Conservation (phyloP, 2,888 invertebrate species). For the Clitarchus hookeri region DNA sequence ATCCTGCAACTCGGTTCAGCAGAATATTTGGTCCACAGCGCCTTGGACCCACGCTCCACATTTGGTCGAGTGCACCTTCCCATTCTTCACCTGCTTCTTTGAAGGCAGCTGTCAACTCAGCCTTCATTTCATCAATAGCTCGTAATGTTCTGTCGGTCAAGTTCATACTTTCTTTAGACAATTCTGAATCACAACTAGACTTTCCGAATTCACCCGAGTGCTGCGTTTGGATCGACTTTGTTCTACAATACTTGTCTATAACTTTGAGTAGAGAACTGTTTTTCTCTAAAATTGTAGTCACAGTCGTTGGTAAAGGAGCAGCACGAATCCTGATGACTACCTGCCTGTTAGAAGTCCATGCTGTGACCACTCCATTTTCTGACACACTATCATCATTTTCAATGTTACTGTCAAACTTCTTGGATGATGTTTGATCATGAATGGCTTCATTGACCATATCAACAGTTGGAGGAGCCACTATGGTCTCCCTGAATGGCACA, state of each 20-base stretch:
- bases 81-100: conserved; percentile 61
- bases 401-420: conserved; percentile 45
- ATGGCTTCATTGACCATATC: conserved; percentile 89
- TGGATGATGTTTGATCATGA: conserved; percentile 62
- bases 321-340: conserved; percentile 74
- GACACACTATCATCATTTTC: conserved; percentile 54
- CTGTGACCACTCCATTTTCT: conserved; percentile 59
- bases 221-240: conserved; percentile 5
- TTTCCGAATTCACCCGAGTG: conserved; percentile 2
- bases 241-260: conserved; percentile 32
- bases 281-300: conserved; percentile 72
- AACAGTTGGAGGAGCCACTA: conserved; percentile 76
- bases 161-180: background rate
- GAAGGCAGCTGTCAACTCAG: conserved; percentile 65
- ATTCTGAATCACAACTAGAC: background rate
- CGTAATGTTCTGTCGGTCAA: conserved; percentile 51
- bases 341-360: conserved; percentile 73
- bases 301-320: conserved; percentile 72
- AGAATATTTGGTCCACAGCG: conserved; percentile 81
- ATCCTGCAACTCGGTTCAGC: conserved; percentile 76
- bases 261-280: conserved; percentile 68
- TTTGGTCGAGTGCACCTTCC: conserved; percentile 61
- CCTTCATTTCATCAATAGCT: conserved; percentile 58
- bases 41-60: conserved; percentile 93
- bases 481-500: conserved; percentile 94